Base-by-base conservation (phyloP, 1,140 invertebrate species). In the Euwallacea similis region DNA sequence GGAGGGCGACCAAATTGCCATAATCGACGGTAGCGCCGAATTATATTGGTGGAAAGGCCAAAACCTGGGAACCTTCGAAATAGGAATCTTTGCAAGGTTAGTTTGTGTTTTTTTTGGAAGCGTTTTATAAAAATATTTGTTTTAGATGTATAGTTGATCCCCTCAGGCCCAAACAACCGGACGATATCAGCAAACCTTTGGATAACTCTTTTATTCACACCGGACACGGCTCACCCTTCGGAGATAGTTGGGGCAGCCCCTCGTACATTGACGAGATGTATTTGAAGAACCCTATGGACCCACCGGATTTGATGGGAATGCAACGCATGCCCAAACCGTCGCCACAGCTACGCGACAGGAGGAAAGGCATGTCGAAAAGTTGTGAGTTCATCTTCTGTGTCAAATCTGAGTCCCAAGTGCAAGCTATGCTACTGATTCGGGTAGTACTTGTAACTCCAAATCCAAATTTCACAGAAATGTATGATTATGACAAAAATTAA, bases 11-110 rank as follows among this genome's bases (percentile, higher is more conserved):
- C 86, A 89, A n/a, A 93, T 98, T 58, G 90, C 92, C 16, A 89
- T 98, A 15, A 93, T 98, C 73, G 95, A 98, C 77, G 95, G 95
- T n/a, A 82, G 87, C 16, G 85, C 94, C 0, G 96, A 98, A 75
- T 86, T 93, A 76, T 96, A 95, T 80, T 97, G 94, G 89, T 98
- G 97, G 93, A 96, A 94, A 82, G 95, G 95, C 10, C 97, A 98
- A 82, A 97, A 97, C 82, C 92, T 95, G 81, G 84, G 93, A 63
- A 96, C 93, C 0, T 92, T 91, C 77, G 88, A 95, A 75, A 89
- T 98, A 60, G 96, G 94, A 6, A 79, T 89, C 15, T 92, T 93
- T 81, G 91, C 91, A 0, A 86, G 87, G 86, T 88, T 74, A 61
- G 21, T 42, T 1, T 61, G 9, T 16, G 10, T 9, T 58, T 7